Evolutionary conservation across 2,113 vertebrate species (phyloP), one percentile per base, ranked within the genome.

Genomic region (Ophiodon elongatus): DNA sequence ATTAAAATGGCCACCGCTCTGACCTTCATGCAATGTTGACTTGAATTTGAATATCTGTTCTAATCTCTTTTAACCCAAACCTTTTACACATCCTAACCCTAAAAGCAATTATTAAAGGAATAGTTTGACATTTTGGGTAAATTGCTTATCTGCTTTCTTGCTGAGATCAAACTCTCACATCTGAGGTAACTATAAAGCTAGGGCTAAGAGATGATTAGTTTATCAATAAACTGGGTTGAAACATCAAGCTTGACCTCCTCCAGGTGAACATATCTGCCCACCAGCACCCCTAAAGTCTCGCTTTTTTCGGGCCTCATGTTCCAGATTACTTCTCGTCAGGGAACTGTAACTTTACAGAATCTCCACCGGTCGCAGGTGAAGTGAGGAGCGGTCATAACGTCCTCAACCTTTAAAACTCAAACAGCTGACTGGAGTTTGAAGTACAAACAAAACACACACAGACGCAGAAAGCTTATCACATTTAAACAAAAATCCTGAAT

Each of bases 401-500:
- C 67, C 68, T 54, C 23, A 71, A 71, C 33, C 33, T 39, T 73
- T 23, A 73, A 39, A 57, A 47, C 54, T 62, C 37, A 57, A 35
- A 27, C 13, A 37, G 9, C 29, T 59, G 17, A 0, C 52, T n/a
- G 57, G 35, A 73, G 37, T 43, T 1, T 15, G 4, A 76, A 14
- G 21, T 47, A 65, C 19, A 25, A 50, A 35, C 14, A 69, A 59
- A 6, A 31, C n/a, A 39, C 5, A 52, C 17, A 62, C 31, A 63
- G 29, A 21, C 59, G 21, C 29, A 43, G 4, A 65, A 39, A 37
- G 19, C 23, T 33, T 23, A 14, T 29, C 9, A 69, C 19, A 39
- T 52, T 52, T 35, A 43, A 43, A 56, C 8, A 21, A 9, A 62
- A 62, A 29, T 23, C 19, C 19, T 14, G 33, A 41, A 7, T 64